Evolutionary conservation across 2,888 invertebrate genomes (phyloP), one percentile per base, ranked within the genome.

Genomic region (Eucera pruinosa): DNA sequence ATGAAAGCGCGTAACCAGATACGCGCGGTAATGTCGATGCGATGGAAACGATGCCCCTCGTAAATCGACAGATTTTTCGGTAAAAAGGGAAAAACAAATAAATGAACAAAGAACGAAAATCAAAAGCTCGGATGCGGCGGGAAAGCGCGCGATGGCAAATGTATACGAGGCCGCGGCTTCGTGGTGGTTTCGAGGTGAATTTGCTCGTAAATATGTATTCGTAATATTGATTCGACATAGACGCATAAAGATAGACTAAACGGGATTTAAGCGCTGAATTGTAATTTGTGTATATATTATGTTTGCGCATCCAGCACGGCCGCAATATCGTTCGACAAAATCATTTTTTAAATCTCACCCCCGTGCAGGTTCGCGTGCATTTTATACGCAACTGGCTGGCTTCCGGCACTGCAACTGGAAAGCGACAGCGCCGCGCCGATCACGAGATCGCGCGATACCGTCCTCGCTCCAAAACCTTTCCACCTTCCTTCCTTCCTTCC

Each of bases 1-100:
- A 90, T 87, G 88, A 87, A 86, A 87, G 87, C 86, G 88, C 85
- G 88, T 87, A 87, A 84, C 85, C 81, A 86, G 88, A 87, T 87
- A 87, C 81, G 85, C 85, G 87, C 82, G 80, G 87, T 86, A 85
- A 87, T 85, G 88, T 87, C 87, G 87, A 87, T 85, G 82, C 86
- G 86, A 87, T 85, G 85, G 83, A 85, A 87, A 83, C 83, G 85
- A 78, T 74, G 74, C 50, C 76, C 78, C 86, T 86, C 88, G 85
- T 87, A 87, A 87, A 87, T 87, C 85, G 84, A 78, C 79, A 79
- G 84, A 85, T 85, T 86, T 86, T 83, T 86, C 82, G 78, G 78
- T 72, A 82, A 84, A 81, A 75, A 78, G 80, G 83, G 81, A 86
- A 87, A 85, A 84, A 85, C 83, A 77, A 82, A 81, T 76, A 78